Conservation (phyloP, 2,797 vertebrate genomes). For the Cyclopterus lumpus region DNA sequence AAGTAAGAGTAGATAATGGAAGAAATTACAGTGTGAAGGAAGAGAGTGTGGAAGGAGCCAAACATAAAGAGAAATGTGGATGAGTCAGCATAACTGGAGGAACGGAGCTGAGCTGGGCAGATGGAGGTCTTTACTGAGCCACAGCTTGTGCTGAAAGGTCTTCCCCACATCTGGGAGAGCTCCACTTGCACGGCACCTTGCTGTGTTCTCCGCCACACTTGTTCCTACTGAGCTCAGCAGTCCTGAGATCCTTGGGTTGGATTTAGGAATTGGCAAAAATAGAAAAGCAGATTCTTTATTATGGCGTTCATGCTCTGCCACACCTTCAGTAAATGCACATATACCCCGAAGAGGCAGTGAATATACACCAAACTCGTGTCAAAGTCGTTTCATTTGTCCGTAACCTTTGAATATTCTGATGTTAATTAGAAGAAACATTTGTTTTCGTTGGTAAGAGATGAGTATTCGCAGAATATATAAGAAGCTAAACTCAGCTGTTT, state of each 20-base stretch:
- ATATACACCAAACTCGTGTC: neutral
- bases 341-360: neutral
- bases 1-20: neutral
- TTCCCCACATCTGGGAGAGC: conserved; percentile 48
- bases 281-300: neutral
- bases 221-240: conserved; percentile 41
- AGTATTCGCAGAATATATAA: neutral
- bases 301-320: neutral
- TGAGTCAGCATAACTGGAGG: conserved; percentile 56
- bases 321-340: neutral
- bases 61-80: conserved; percentile 34
- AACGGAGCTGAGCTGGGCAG: conserved; percentile 54
- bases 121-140: conserved; percentile 38
- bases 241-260: conserved; percentile 18
- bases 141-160: conserved; percentile 48
- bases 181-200: conserved; percentile 27
- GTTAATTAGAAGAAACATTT: neutral
- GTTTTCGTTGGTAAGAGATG: conserved; percentile 1
- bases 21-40: neutral
- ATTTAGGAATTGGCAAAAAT: neutral
- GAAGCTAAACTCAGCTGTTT: neutral
- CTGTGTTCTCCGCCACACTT: conserved; percentile 10
- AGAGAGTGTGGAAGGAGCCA: conserved; percentile 7
- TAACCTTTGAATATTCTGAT: neutral
- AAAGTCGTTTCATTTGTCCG: neutral